Evolutionary conservation across 2,797 vertebrate genomes (phyloP), one percentile per base, ranked within the genome.

Genomic region (Nannoperca obscura): DNA sequence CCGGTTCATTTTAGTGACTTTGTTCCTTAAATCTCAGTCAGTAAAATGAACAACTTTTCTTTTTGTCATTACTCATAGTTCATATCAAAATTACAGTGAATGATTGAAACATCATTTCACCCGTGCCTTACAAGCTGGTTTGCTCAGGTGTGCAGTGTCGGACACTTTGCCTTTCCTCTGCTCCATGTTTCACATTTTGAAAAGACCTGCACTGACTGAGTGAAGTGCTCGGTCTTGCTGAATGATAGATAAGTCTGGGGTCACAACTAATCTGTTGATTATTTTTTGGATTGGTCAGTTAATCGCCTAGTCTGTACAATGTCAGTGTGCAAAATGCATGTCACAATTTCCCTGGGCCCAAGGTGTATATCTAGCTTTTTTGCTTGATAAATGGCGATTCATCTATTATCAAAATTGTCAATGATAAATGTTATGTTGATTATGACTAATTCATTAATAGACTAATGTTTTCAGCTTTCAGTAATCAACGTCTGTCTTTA

Each of bases 71-170:
- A 2, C 24, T 27, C 24, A 27, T 27, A 27, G 24, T 27, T 27
- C 24, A 27, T 27, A 27, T 27, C 24, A 27, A 27, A 27, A 27
- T 1, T 27, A 27, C 24, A 27, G 24, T 27, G 24, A 27, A 27
- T 27, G 24, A 27, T 27, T 27, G 24, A 27, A 27, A 27, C 24
- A 27, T 27, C 24, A 27, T 2, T 27, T 27, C 60, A 71, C 52
- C 40, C 38, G 22, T 53, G 60, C 57, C 76, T 82, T 22, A 42
- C 24, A 76, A 78, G 69, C 68, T 76, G 70, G 38, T 49, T 38
- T 19, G 59, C 73, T 85, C 77, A 87, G 83, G 65, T 71, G 34
- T 30, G 59, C 4, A 5, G 54, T 24, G 65, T 59, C 19, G 38
- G 34, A 74, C 40, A 59, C 62, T 70, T 69, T 73, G 50, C 53